These are phyloP conservation scores for Rhabdophis nuchalis DNA, from an alignment of 2,797 vertebrate species.

Conservation along the genomic window DNA sequence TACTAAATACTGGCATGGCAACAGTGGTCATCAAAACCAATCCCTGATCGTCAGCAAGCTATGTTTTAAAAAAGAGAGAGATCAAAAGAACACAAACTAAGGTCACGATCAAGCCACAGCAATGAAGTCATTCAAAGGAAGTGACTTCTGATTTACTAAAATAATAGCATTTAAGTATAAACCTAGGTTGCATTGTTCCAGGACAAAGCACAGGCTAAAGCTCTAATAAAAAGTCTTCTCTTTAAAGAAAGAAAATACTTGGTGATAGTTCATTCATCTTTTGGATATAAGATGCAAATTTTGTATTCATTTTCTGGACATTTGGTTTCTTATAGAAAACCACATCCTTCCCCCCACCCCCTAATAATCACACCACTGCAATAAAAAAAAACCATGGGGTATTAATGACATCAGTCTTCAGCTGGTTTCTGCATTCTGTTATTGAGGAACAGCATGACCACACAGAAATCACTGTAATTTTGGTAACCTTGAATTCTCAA, in stretches of 20 bases:
- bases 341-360: not conserved
- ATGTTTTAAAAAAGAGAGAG: constrained; percentile 51
- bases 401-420: not conserved
- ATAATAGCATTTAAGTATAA: constrained; percentile 16
- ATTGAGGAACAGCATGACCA: not conserved
- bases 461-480: not conserved
- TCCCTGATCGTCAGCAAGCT: constrained; percentile 85
- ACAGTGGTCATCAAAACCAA: constrained; percentile 92
- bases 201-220: not conserved
- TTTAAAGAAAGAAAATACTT: constrained; percentile 22
- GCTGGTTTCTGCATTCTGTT: not conserved
- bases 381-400: not conserved
- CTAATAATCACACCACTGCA: not conserved
- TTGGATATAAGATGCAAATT: not conserved
- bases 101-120: not conserved
- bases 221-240: not conserved
- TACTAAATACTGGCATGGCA: constrained; percentile 99
- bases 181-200: constrained; percentile 29
- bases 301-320: constrained; percentile 6
- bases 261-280: constrained; percentile 8
- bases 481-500: not conserved
- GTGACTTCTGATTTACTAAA: constrained; percentile 5
- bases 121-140: not conserved
- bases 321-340: not conserved
- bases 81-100: constrained; percentile 37